These are phyloP conservation scores for Amblyjoppa proteus DNA, from an alignment of 2,888 invertebrate species.

Conservation along the genomic window DNA sequence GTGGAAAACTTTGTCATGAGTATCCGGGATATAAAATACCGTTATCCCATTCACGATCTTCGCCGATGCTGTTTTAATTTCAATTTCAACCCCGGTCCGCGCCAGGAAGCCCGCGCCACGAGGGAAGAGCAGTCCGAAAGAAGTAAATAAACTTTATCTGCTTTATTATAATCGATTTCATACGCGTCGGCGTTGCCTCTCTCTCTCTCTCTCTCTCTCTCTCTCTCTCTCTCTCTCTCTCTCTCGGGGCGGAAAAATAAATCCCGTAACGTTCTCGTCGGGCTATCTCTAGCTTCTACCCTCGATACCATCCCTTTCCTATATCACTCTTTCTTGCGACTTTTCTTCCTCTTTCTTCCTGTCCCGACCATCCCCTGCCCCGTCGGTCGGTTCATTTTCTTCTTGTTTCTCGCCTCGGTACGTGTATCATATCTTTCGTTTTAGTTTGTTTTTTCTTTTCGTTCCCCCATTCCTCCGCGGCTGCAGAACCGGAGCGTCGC, in stretches of 20 bases:
- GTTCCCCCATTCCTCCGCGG: slow-evolving; percentile 19
- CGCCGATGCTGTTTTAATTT: slow-evolving; percentile 6
- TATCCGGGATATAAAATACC: slow-evolving; percentile 46
- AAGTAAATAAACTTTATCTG: slow-evolving; percentile 68
- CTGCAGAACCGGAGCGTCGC: slow-evolving; percentile 34
- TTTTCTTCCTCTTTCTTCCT: slow-evolving; percentile 48
- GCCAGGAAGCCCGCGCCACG: not conserved
- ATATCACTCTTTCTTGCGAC: slow-evolving; percentile 32
- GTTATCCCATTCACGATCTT: slow-evolving; percentile 45
- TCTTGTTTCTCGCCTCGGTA: slow-evolving; percentile 47
- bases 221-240: slow-evolving; percentile 31
- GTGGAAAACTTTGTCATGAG: slow-evolving; percentile 30
- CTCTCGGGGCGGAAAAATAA: slow-evolving; percentile 74
- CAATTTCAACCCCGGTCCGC: not conserved
- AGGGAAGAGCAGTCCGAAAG: slow-evolving; percentile 44
- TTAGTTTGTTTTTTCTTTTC: slow-evolving; percentile 33
- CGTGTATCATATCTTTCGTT: slow-evolving; percentile 27
- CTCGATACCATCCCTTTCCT: slow-evolving; percentile 39
- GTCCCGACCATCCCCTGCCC: slow-evolving; percentile 8
- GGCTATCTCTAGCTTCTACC: slow-evolving; percentile 59
- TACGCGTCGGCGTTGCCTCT: not conserved
- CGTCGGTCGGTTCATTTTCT: slow-evolving; percentile 42
- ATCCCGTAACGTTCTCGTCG: slow-evolving; percentile 71
- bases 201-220: slow-evolving; percentile 51
- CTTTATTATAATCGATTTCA: slow-evolving; percentile 75